Conservation (phyloP, 2,797 vertebrate species). For the Pampus argenteus region DNA sequence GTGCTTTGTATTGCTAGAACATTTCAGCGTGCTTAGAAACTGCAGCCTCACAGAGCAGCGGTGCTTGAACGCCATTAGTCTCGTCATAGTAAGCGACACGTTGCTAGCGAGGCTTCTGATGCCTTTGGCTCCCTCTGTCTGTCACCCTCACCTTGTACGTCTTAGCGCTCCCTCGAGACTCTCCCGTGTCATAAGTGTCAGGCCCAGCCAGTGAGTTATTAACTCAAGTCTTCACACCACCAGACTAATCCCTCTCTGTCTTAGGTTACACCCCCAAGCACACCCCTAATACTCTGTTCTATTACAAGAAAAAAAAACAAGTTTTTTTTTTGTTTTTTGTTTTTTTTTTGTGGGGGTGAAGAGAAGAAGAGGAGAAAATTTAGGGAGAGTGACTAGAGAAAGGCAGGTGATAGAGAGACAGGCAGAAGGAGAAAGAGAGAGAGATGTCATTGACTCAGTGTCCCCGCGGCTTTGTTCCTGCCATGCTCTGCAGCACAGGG, state of each 20-base stretch:
- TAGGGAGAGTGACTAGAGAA: slow-evolving; percentile 10
- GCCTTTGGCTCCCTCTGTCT: background rate
- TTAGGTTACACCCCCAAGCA: slow-evolving; percentile 27
- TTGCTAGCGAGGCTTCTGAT: background rate
- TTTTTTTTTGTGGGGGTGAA: background rate
- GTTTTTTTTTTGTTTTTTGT: too few species aligned
- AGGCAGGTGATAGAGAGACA: slow-evolving; percentile 41
- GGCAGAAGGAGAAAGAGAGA: slow-evolving; percentile 58
- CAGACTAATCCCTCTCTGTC: slow-evolving; percentile 29
- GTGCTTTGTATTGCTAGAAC: too few species aligned
- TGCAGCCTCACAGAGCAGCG: too few species aligned
- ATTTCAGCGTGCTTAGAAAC: too few species aligned
- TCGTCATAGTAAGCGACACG: too few species aligned
- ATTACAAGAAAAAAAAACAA: slow-evolving; percentile 20
- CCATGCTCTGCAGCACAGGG: slow-evolving; percentile 77
- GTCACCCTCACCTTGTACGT: slow-evolving; percentile 11
- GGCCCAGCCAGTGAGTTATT: slow-evolving; percentile 36
- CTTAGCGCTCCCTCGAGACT: background rate
- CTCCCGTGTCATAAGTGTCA: slow-evolving; percentile 21
- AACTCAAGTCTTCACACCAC: slow-evolving; percentile 20
- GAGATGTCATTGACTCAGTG: slow-evolving; percentile 79
- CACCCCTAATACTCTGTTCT: background rate
- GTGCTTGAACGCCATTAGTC: too few species aligned
- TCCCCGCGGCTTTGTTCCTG: slow-evolving; percentile 80
- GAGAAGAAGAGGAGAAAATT: slow-evolving; percentile 19